These are phyloP conservation scores for Lepidotrigona ventralis DNA, from an alignment of 1,140 invertebrate species.

Conservation along the genomic window DNA sequence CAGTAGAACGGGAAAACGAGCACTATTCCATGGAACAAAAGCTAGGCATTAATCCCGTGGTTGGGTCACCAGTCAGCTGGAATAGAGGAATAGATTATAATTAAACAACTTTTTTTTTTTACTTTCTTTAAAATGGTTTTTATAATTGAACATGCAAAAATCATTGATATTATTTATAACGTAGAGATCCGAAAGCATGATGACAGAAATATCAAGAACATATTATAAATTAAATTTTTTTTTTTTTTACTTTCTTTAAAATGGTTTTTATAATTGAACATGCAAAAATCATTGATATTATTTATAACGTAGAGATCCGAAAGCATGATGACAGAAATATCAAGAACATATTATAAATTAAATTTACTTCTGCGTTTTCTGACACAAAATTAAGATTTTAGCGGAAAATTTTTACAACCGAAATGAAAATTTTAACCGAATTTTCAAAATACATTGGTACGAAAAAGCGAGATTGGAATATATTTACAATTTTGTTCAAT, in stretches of 20 bases:
- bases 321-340: conserved; percentile 4
- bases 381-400: neutral
- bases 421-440: conserved; percentile 19
- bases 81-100: conserved; percentile 10
- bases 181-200: conserved; percentile 34
- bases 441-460: conserved; percentile 20
- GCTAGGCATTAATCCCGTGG: conserved; percentile 31
- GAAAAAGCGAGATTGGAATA: conserved; percentile 2
- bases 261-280: neutral
- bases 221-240: no score
- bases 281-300: conserved; percentile 4
- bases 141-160: neutral
- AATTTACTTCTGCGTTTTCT: neutral
- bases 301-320: conserved; percentile 31
- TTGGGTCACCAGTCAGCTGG: conserved; percentile 14
- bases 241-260: neutral
- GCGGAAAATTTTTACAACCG: neutral
- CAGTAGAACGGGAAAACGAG: conserved; percentile 14
- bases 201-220: neutral
- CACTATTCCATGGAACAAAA: conserved; percentile 30
- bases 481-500: conserved; percentile 14
- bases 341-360: neutral
- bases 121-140: neutral
- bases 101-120: conserved; percentile 1
- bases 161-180: conserved; percentile 17